Base-by-base conservation (phyloP, 2,113 vertebrate genomes). In the Lucifuga dentata region DNA sequence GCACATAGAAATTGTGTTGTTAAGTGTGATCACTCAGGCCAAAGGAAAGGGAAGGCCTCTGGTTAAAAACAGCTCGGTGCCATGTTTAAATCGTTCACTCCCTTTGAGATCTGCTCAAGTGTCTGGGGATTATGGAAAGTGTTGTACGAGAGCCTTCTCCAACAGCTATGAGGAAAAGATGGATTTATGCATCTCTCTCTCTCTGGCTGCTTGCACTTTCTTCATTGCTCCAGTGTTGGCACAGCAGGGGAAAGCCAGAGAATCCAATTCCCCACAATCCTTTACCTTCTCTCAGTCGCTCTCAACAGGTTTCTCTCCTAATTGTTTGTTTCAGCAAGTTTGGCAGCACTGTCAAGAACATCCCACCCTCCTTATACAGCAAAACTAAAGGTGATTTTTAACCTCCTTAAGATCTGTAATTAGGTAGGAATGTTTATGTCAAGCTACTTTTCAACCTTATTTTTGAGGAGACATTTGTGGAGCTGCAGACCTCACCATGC, bases 111-210 rank as follows among this genome's bases (percentile, higher is more conserved):
- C 48, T 67, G 56, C 35, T 57, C 45, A 63, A 75, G 56, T 53
- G 56, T 79, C 41, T 69, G 2, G 23, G 65, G 73, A 80, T 73
- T 70, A 82, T 56, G 32, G 24, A 49, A 58, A 63, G 64, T 78
- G 73, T 78, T 61, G 61, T 59, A 49, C 66, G 46, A 74, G 57
- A 83, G 58, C 73, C 43, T 48, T 55, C 71, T 71, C 68, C 35
- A 60, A 61, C 69, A 43, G 64, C 59, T 39, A 29, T 33, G 64
- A 57, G 69, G 50, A 76, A 70, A 68, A 57, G 44, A 10, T 58
- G 64, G 65, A 81, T 81, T 71, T 79, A 80, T 63, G 46, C 41
- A 66, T 20, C 32, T 60, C 60, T 62, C 67, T 70, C 19, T 49
- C 49, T 76, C 26, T 57, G 33, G 36, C 33, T 60, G 55, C 43